These are phyloP conservation scores for Aphelenchoides besseyi DNA, from an alignment of 1,140 invertebrate genomes.

Conservation along the genomic window DNA sequence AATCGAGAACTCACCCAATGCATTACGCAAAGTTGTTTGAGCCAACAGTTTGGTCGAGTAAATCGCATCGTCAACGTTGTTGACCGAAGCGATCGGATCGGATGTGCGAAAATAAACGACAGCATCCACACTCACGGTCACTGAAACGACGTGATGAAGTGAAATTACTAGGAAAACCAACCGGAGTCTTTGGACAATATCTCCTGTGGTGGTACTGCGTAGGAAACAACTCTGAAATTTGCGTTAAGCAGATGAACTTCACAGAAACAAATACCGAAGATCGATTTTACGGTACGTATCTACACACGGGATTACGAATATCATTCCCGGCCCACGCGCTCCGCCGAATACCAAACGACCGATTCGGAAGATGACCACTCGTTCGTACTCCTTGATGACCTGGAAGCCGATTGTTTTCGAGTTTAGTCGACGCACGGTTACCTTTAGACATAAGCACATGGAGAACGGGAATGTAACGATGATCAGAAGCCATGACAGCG, in stretches of 20 bases:
- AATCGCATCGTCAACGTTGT: constrained; percentile 67
- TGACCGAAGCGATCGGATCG: constrained; percentile 62
- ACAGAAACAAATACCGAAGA: constrained; percentile 42
- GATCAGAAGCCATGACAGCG: constrained; percentile 69
- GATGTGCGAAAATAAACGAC: constrained; percentile 62
- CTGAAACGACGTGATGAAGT: constrained; percentile 7
- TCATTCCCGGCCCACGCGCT: constrained; percentile 66
- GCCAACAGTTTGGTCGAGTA: constrained; percentile 66
- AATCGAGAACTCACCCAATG: constrained; percentile 51
- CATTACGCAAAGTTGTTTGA: constrained; percentile 65
- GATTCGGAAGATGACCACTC: constrained; percentile 62
- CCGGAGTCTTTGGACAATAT: constrained; percentile 60
- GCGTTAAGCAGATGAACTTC: neutral
- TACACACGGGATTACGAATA: constrained; percentile 84
- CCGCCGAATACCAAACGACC: constrained; percentile 60
- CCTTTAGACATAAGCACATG: constrained; percentile 78
- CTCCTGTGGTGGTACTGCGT: constrained; percentile 61
- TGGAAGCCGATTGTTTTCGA: constrained; percentile 27
- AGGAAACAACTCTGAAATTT: constrained; percentile 60
- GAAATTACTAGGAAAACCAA: neutral
- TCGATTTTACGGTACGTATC: constrained; percentile 80
- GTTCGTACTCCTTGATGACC: constrained; percentile 62
- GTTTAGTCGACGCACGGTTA: too few species aligned
- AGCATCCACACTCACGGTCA: constrained; percentile 60
- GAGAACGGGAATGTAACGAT: constrained; percentile 77